These are phyloP conservation scores for Echinarachnius parma DNA, from an alignment of 53 echinoderm and acorn worm species.

Conservation along the genomic window DNA sequence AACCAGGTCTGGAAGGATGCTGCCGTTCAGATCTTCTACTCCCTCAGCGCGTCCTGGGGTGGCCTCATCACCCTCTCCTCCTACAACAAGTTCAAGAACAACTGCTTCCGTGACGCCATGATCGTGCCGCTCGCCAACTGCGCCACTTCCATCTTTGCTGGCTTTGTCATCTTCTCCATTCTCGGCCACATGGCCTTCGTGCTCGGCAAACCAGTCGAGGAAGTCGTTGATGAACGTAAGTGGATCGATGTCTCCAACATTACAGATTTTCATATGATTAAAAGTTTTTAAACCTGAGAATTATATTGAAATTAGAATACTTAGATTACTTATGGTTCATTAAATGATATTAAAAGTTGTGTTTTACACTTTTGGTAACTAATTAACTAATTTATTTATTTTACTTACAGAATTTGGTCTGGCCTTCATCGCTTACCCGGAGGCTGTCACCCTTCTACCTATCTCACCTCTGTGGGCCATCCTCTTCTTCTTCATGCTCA, in stretches of 20 bases:
- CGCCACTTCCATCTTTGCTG: slow-evolving; percentile 77
- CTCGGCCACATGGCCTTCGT: slow-evolving; percentile 88
- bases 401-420: slow-evolving; percentile 30
- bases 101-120: slow-evolving; percentile 83
- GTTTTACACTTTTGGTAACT: too few relatives aligned
- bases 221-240: slow-evolving; percentile 62
- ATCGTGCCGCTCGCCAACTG: slow-evolving; percentile 75
- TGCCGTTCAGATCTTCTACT: slow-evolving; percentile 89
- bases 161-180: slow-evolving; percentile 87
- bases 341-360: too few relatives aligned
- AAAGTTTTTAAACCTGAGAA: too few relatives aligned
- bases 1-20: slow-evolving; percentile 88
- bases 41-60: slow-evolving; percentile 84
- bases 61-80: slow-evolving; percentile 83
- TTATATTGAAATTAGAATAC: too few relatives aligned
- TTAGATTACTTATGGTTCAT: too few relatives aligned
- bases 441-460: slow-evolving; percentile 38
- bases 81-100: slow-evolving; percentile 92
- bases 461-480: slow-evolving; percentile 41
- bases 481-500: slow-evolving; percentile 50
- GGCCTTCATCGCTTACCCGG: slow-evolving; percentile 44
- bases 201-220: slow-evolving; percentile 57
- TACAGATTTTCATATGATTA: too few relatives aligned
- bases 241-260: too few relatives aligned
- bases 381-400: background rate